Evolutionary conservation across 2,888 invertebrate genomes (phyloP), one percentile per base, ranked within the genome.

Genomic region (Eutolmus rufibarbis): DNA sequence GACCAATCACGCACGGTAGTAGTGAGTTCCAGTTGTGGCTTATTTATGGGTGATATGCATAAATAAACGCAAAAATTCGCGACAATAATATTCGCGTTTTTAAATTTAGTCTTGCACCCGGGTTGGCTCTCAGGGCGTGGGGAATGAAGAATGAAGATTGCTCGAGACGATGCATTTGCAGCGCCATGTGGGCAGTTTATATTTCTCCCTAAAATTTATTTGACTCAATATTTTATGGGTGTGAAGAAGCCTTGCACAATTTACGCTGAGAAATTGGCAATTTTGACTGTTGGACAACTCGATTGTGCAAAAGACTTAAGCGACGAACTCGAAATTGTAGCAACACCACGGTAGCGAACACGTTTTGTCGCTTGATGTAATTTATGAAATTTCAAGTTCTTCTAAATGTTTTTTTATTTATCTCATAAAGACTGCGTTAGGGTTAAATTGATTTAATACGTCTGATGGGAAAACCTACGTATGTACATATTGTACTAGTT

Each of bases 311-410:
- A 84, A 84, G 84, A 84, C 66, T 84, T 84, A 84, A 84, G 84
- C 84, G 84, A 84, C 84, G 43, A 84, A 84, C 84, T 84, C 74
- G 84, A 74, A 84, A 81, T 51, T 84, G 74, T 84, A 23, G 16
- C 19, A 84, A 23, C 37, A 40, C 56, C 23, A 31, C 81, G 34
- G 81, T 81, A 81, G 81, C 81, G 43, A 28, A 31, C 31, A 56
- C n/a, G 40, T 56, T 51, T 56, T 81, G 81, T 81, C 81, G 57
- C 51, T 28, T 23, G 78, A 40, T 5, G 78, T n/a, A 78, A 78
- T 78, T 78, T 78, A 78, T 78, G 78, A 40, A 40, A 66, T 23
- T 23, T 14, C 23, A 66, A 66, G 28, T 28, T 66, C 8, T 66
- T 12, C 28, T 19, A 66, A 66, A 51, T n/a, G n/a, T 66, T 57